A percentile compares a stretch with the other conserved stretches of the same genome.
These are phyloP conservation scores for Heliconius nattereri DNA, from an alignment of 1,140 invertebrate species.

Conservation along the genomic window DNA sequence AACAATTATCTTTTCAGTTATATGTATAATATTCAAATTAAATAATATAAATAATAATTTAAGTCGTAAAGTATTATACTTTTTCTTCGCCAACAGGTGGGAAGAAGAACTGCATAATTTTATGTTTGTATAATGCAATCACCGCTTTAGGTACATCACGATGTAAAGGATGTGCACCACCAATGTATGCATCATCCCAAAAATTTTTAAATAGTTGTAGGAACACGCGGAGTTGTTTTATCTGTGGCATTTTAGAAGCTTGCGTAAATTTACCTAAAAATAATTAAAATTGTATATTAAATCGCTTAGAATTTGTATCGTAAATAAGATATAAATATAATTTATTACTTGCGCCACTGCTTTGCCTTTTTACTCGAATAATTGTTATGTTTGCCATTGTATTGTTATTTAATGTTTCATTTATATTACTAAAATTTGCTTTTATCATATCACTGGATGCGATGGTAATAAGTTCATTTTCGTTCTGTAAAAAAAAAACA, in stretches of 20 bases:
- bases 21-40: too few relatives aligned
- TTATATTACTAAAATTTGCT: neutral
- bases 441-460: neutral
- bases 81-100: slow-evolving; percentile 41
- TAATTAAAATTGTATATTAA: neutral
- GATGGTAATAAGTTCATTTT: neutral
- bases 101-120: slow-evolving; percentile 49
- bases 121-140: slow-evolving; percentile 42
- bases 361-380: slow-evolving; percentile 39
- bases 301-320: neutral
- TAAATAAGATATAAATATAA: neutral
- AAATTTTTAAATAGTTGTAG: slow-evolving; percentile 51
- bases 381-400: slow-evolving; percentile 25
- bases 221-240: slow-evolving; percentile 49
- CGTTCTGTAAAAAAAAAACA: neutral
- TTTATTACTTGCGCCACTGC: slow-evolving; percentile 31
- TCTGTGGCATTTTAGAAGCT: slow-evolving; percentile 47
- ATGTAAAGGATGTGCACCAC: slow-evolving; percentile 51
- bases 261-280: slow-evolving; percentile 52
- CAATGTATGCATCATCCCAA: slow-evolving; percentile 41
- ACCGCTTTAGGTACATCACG: slow-evolving; percentile 46
- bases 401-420: neutral
- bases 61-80: neutral
- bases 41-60: slow-evolving; percentile 12
- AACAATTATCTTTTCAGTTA: too few relatives aligned